phyloP scores from a whole-genome alignment of 2,797 vertebrate species.

The Triplophysa bombifrons region DNA sequence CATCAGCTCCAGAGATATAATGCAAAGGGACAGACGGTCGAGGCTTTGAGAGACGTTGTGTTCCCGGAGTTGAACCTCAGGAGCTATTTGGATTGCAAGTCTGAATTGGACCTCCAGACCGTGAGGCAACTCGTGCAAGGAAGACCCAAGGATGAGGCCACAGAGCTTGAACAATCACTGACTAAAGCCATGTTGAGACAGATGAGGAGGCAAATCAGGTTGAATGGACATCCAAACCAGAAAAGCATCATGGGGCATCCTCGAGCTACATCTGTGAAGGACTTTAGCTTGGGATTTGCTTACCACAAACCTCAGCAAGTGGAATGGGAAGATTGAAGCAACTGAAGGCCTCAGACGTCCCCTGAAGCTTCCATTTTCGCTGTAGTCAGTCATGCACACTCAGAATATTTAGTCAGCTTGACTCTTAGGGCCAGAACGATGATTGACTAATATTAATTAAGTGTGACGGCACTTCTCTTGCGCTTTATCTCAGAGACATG shows the following conservation, averaged over 20 bases:
- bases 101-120: constrained; percentile 73
- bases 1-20: constrained; percentile 64
- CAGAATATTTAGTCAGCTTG: constrained; percentile 12
- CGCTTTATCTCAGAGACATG: constrained; percentile 4
- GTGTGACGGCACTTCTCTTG: constrained; percentile 12
- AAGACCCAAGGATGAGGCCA: constrained; percentile 69
- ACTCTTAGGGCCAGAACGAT: constrained; percentile 22
- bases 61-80: constrained; percentile 77
- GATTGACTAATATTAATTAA: constrained; percentile 21
- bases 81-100: constrained; percentile 78
- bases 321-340: constrained; percentile 80
- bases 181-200: constrained; percentile 63
- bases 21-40: constrained; percentile 61
- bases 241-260: constrained; percentile 47
- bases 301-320: constrained; percentile 73
- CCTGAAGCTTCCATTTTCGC: constrained; percentile 11
- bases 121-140: constrained; percentile 70
- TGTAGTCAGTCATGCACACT: constrained; percentile 24
- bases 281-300: constrained; percentile 58
- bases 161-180: constrained; percentile 71
- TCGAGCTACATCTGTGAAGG: constrained; percentile 51
- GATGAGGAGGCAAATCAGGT: constrained; percentile 46
- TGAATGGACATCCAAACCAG: constrained; percentile 27
- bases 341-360: constrained; percentile 25
- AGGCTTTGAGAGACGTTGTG: constrained; percentile 68